A percentile compares a stretch with the other conserved stretches of the same genome.
Conservation (phyloP, 2,113 vertebrate species). For the Cottus gobio region DNA sequence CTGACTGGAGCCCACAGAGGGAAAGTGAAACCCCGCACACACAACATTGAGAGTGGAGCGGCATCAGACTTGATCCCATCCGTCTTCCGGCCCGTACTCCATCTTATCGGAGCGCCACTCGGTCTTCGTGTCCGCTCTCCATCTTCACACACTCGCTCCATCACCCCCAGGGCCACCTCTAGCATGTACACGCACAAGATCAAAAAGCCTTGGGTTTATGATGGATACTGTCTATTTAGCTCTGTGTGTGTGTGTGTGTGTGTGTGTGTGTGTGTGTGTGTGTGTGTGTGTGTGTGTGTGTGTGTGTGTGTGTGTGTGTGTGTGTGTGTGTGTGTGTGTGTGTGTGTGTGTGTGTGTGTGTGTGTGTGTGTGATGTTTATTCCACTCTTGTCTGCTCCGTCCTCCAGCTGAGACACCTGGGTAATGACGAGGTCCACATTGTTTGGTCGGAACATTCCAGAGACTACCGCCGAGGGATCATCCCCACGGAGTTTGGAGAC, state of each 20-base stretch:
- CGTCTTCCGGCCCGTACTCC: conserved; percentile 58
- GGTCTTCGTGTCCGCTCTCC: conserved; percentile 64
- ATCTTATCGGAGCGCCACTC: conserved; percentile 70
- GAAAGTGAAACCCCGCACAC: conserved; percentile 30
- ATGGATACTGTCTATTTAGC: conserved; percentile 60
- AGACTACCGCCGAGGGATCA: conserved; percentile 97
- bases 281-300: conserved; percentile 6
- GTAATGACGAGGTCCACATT: conserved; percentile 99
- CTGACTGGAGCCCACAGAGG: conserved; percentile 28
- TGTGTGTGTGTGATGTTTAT: conserved; percentile 32
- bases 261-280: too few species aligned
- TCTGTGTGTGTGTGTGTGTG: conserved; percentile 13
- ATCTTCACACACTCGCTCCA: conserved; percentile 72
- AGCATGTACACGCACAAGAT: conserved; percentile 34
- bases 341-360: conserved; percentile 9
- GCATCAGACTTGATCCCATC: conserved; percentile 60
- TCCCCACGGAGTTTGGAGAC: conserved; percentile 98
- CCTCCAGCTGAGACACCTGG: conserved; percentile 94
- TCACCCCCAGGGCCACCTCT: conserved; percentile 70
- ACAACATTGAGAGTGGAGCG: conserved; percentile 22
- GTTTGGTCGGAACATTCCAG: conserved; percentile 98
- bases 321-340: conserved; percentile 9
- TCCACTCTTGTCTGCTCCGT: neutral
- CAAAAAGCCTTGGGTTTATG: conserved; percentile 64
- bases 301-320: conserved; percentile 20